phyloP scores from a whole-genome alignment of 2,113 vertebrate species.

The Dipodomys stephensi region DNA sequence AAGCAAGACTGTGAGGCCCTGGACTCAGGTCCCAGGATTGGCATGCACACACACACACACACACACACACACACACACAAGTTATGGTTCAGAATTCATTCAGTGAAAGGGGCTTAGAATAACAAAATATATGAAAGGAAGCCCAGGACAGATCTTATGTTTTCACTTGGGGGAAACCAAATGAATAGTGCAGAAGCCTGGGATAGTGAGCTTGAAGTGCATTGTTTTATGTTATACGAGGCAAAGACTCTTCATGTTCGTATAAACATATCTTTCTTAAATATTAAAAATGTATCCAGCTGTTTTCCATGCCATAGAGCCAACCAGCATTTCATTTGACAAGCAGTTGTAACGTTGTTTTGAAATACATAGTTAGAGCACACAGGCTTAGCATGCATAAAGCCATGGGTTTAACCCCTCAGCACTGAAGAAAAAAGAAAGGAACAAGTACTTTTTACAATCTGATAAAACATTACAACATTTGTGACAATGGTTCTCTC shows the following conservation, averaged over 20 bases:
- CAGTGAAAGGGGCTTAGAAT: background rate
- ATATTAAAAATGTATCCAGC: background rate
- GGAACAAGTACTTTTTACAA: background rate
- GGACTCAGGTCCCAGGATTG: too few species aligned
- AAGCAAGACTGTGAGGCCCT: too few species aligned
- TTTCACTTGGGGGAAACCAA: background rate
- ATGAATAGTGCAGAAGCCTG: background rate
- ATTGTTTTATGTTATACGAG: rapidly evolving
- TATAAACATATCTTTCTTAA: background rate
- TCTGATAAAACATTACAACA: background rate
- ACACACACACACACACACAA: too few species aligned
- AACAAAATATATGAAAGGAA: background rate
- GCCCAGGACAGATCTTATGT: background rate
- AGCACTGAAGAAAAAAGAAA: background rate
- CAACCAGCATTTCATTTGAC: background rate
- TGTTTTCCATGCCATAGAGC: background rate
- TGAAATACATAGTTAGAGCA: background rate
- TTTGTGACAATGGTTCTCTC: background rate
- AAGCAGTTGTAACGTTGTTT: background rate
- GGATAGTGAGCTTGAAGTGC: background rate
- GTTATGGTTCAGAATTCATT: background rate
- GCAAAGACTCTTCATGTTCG: background rate
- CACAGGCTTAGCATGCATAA: background rate
- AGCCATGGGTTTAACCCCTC: background rate
- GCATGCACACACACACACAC: too few species aligned